Conservation (phyloP, 2,113 vertebrate species). For the Pelecanus crispus region DNA sequence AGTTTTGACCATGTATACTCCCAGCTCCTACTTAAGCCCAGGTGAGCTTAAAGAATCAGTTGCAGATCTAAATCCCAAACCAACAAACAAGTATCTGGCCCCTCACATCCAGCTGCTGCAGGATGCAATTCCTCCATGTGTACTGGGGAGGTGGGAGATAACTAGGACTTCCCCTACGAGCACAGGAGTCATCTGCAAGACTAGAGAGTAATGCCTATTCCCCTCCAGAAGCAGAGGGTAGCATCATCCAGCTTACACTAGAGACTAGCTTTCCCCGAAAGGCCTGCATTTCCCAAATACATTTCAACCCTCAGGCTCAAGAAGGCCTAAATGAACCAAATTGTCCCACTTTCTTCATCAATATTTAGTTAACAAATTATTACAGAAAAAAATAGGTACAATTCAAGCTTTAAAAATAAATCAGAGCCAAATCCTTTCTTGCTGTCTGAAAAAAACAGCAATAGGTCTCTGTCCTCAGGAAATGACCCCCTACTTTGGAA, state of each 20-base stretch:
- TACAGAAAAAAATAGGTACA: background rate
- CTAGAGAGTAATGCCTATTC: background rate
- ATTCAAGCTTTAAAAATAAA: background rate
- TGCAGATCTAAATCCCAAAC: background rate
- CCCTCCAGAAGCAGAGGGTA: background rate
- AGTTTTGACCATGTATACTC: background rate
- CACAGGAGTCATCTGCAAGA: background rate
- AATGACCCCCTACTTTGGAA: background rate
- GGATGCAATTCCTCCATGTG: background rate
- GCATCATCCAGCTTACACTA: background rate
- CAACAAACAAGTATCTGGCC: background rate
- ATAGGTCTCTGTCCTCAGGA: background rate
- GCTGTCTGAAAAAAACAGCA: background rate
- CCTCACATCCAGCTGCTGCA: background rate
- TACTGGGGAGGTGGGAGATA: background rate
- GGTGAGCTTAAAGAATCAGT: background rate
- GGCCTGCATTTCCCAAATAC: background rate
- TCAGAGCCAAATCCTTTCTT: background rate
- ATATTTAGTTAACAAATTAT: background rate
- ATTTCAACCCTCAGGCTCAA: background rate
- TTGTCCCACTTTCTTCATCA: background rate
- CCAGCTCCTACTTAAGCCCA: background rate
- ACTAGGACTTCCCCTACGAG: background rate
- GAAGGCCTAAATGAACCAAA: background rate
- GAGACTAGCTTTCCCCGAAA: background rate